phyloP scores from a whole-genome alignment of 2,888 invertebrate genomes.

The Tetragonula carbonaria region DNA sequence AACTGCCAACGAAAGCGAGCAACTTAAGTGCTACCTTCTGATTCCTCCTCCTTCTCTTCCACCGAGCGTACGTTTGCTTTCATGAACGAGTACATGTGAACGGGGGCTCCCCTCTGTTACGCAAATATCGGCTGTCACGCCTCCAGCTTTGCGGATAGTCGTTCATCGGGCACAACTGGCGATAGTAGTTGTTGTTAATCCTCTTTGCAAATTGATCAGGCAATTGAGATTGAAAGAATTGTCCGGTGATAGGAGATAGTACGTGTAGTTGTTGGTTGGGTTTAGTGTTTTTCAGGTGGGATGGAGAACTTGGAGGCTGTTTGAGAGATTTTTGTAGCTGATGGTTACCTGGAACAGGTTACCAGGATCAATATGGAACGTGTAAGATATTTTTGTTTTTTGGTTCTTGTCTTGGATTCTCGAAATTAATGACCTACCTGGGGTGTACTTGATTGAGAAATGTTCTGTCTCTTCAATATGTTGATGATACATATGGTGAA shows the following conservation, averaged over 20 bases:
- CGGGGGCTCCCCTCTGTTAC: constrained; percentile 11
- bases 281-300: not conserved
- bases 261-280: not conserved
- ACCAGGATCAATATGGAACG: too few relatives aligned
- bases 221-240: too few relatives aligned
- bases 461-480: too few relatives aligned
- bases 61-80: constrained; percentile 22
- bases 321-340: too few relatives aligned
- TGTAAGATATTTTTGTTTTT: too few relatives aligned
- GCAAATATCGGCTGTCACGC: constrained; percentile 10
- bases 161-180: not conserved
- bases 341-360: too few relatives aligned
- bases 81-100: constrained; percentile 25
- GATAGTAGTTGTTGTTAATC: constrained; percentile 25
- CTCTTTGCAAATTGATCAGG: constrained; percentile 28
- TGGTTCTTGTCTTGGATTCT: too few relatives aligned
- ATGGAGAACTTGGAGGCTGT: too few relatives aligned
- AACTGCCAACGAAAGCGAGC: constrained; percentile 35
- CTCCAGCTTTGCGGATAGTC: constrained; percentile 18
- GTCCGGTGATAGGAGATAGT: too few relatives aligned
- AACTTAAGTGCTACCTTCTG: constrained; percentile 26
- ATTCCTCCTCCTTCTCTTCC: constrained; percentile 48
- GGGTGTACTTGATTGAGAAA: too few relatives aligned
- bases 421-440: too few relatives aligned
- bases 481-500: too few relatives aligned